Base-by-base conservation (phyloP, 2,113 vertebrate genomes). In the Xyliphius kryptos region DNA sequence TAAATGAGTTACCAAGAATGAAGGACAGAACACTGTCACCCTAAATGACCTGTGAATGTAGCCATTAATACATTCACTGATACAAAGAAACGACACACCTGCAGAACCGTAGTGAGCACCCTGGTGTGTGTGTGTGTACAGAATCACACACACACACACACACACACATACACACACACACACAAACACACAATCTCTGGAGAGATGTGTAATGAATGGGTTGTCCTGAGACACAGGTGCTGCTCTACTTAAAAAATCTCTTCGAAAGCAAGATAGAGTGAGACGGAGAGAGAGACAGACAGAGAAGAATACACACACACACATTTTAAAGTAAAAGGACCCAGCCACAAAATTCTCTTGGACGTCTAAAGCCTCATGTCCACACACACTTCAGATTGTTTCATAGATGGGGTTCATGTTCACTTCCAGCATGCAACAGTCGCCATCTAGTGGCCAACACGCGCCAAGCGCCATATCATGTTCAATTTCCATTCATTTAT, bases 191-290 rank as follows among this genome's bases (percentile, higher is more conserved):
- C 3, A 9, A 6, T 46, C 61, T 64, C 68, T 56, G 13, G 56
- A 64, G 74, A 73, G 61, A 50, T 22, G 32, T 59, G 61, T 71
- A 67, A 73, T 71, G 62, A 58, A 76, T 74, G 66, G 62, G 41
- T 21, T 70, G 53, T 56, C 55, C 54, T 60, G 56, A 65, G 60
- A 70, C 69, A 69, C 67, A 72, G 67, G 72, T 74, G 63, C 55
- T 77, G 64, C 40, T 73, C 67, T 49, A 74, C 61, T 74, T 72
- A 58, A 17, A 40, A 41, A 41, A 59, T 58, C 49, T 54, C 49
- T 54, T 44, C 53, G 47, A 37, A 38, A 63, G 51, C 19, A 55
- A 69, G n/a, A 48, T 21, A 64, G 51, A 53, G 21, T 58, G 54
- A 41, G 19, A 52, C 32, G 11, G 36, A 22, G 21, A 48, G 41